phyloP scores from a whole-genome alignment of 2,113 vertebrate genomes.

The Dasyurus viverrinus region DNA sequence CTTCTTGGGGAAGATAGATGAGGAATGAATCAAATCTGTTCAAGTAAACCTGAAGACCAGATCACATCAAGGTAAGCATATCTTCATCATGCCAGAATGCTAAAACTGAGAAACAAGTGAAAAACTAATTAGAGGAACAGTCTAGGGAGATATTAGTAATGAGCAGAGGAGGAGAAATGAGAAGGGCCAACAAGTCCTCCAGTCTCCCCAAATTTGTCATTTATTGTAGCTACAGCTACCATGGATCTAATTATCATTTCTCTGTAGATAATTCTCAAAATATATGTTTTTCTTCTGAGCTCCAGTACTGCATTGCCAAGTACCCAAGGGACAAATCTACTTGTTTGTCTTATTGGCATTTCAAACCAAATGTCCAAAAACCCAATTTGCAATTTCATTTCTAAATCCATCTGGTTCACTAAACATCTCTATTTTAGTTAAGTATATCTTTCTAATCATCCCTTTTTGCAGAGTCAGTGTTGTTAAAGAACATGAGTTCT shows the following conservation, averaged over 20 bases:
- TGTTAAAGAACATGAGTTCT: background rate
- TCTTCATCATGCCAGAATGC: background rate
- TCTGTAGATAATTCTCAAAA: background rate
- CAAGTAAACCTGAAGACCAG: background rate
- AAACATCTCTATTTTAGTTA: background rate
- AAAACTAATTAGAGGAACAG: background rate
- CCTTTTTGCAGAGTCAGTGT: background rate
- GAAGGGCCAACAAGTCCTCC: background rate
- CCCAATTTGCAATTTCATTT: background rate
- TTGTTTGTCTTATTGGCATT: background rate
- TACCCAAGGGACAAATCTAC: background rate
- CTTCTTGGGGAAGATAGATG: background rate
- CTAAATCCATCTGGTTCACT: background rate
- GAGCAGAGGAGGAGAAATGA: background rate
- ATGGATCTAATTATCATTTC: background rate
- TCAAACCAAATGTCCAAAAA: background rate
- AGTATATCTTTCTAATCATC: background rate
- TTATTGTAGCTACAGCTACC: background rate
- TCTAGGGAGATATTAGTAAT: background rate
- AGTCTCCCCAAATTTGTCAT: background rate
- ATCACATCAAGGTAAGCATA: background rate
- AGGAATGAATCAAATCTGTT: background rate
- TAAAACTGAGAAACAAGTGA: background rate
- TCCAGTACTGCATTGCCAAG: background rate
- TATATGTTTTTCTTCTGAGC: background rate